phyloP scores from a whole-genome alignment of 2,113 vertebrate genomes.

The Ursus arctos region DNA sequence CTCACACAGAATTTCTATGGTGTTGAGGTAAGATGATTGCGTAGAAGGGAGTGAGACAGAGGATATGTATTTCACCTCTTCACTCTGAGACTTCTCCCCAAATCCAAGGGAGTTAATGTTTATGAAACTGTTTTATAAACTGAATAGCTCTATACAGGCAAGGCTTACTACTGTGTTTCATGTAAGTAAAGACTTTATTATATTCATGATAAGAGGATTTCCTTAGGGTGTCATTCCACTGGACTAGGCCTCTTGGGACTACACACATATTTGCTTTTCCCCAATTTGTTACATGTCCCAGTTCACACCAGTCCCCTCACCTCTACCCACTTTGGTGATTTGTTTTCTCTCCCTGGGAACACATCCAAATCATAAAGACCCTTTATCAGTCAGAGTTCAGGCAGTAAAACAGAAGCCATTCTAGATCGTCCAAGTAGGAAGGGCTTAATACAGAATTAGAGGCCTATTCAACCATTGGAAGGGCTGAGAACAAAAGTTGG shows the following conservation, averaged over 20 bases:
- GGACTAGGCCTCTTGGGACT: background rate
- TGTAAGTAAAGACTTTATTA: background rate
- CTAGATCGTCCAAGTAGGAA: background rate
- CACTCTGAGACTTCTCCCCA: background rate
- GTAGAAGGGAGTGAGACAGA: background rate
- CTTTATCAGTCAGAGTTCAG: background rate
- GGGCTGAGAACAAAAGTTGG: background rate
- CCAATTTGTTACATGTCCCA: background rate
- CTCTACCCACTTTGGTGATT: background rate
- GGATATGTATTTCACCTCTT: background rate
- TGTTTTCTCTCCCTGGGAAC: background rate
- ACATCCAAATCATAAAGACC: background rate
- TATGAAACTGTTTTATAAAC: background rate
- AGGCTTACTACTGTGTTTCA: background rate
- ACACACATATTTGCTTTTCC: background rate
- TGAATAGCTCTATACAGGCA: background rate
- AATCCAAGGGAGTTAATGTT: background rate
- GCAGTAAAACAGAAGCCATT: background rate
- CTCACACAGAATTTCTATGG: background rate
- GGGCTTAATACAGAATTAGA: background rate
- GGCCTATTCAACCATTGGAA: background rate
- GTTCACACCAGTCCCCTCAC: background rate
- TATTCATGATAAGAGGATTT: background rate
- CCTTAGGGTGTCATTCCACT: background rate
- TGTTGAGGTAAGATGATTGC: background rate